phyloP scores from a whole-genome alignment of 2,888 invertebrate species.

The Catocala fraxini region DNA sequence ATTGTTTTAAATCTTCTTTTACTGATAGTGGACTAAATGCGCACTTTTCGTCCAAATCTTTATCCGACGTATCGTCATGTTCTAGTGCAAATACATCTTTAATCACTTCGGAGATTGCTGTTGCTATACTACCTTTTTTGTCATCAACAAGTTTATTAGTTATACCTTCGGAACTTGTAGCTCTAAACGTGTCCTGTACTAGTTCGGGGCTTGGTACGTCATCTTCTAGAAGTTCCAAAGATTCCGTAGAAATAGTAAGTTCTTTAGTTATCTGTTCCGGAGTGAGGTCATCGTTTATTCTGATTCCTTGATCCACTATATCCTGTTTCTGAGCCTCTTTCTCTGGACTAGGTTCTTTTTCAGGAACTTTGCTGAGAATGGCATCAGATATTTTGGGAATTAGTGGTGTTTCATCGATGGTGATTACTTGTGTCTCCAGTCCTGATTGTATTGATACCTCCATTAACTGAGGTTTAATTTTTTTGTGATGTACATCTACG shows the following conservation, averaged over 20 bases:
- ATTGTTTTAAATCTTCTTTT: constrained; percentile 30
- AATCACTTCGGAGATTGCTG: neutral
- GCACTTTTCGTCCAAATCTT: neutral
- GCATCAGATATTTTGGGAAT: constrained; percentile 34
- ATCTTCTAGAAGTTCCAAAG: constrained; percentile 18
- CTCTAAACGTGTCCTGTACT: constrained; percentile 25
- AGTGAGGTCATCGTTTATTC: constrained; percentile 21
- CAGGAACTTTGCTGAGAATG: constrained; percentile 48
- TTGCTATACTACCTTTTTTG: neutral
- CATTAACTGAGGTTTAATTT: constrained; percentile 28
- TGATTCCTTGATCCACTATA: constrained; percentile 35
- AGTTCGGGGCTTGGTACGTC: constrained; percentile 38
- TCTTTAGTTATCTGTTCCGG: constrained; percentile 23
- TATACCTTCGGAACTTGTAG: neutral
- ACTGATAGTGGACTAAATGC: constrained; percentile 22
- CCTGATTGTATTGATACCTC: constrained; percentile 53
- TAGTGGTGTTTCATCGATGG: constrained; percentile 46
- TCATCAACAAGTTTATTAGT: neutral
- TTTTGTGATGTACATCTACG: constrained; percentile 65
- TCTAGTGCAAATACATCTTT: neutral
- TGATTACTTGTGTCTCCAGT: constrained; percentile 69
- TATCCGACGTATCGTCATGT: neutral
- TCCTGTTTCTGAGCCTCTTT: constrained; percentile 52
- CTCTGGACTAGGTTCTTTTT: constrained; percentile 70
- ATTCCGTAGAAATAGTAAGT: constrained; percentile 19